phyloP scores from a whole-genome alignment of 2,113 vertebrate genomes.

The Ifrita kowaldi region DNA sequence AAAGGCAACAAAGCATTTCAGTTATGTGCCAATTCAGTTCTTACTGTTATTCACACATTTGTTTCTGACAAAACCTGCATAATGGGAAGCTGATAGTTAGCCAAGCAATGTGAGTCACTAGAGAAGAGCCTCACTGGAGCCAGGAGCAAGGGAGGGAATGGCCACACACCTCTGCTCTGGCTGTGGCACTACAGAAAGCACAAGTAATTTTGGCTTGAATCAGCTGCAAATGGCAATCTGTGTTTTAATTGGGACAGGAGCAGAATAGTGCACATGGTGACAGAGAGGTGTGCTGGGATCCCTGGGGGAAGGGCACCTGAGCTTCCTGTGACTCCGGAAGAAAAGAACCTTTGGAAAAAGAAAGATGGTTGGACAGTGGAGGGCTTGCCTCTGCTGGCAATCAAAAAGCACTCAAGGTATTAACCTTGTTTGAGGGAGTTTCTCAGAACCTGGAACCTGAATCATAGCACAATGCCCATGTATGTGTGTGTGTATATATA shows the following conservation, averaged over 20 bases:
- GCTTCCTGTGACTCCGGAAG: conserved; percentile 8
- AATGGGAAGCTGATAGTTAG: not conserved
- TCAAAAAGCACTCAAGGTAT: not conserved
- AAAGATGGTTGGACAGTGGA: not conserved
- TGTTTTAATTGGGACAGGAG: not conserved
- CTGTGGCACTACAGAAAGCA: not conserved
- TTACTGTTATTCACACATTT: not conserved
- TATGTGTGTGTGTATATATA: not conserved
- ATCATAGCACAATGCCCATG: not conserved
- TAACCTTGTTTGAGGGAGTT: not conserved
- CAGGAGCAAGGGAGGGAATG: not conserved
- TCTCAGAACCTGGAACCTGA: not conserved
- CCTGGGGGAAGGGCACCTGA: conserved; percentile 57
- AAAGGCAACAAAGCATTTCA: not conserved
- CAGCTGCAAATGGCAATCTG: conserved; percentile 21
- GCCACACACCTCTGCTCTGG: not conserved
- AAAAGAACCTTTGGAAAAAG: not conserved
- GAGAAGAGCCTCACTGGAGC: not conserved
- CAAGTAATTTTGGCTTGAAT: conserved; percentile 35
- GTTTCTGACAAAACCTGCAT: not conserved
- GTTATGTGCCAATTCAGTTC: not conserved
- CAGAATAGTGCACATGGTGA: not conserved
- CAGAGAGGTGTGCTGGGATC: not conserved
- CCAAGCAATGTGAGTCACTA: not conserved
- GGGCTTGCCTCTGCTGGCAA: not conserved